Evolutionary conservation across 2,888 invertebrate genomes (phyloP).

Genomic region (Prosopocoilus inquinatus): DNA sequence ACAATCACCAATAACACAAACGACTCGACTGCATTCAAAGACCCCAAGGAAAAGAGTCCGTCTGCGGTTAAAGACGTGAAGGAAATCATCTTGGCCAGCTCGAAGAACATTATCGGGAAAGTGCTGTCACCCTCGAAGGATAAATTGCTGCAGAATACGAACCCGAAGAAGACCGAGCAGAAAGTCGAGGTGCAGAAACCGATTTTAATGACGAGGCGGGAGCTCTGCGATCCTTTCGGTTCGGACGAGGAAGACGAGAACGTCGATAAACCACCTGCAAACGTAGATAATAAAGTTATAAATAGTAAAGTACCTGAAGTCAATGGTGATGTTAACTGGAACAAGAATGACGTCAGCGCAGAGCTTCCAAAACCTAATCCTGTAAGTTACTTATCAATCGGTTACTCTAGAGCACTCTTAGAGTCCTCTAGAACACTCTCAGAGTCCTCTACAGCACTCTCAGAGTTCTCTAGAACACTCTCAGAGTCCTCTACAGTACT

Average conservation of each 20-base stretch:
- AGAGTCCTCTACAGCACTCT: too few species aligned
- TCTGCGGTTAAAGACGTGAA: conserved; percentile 68
- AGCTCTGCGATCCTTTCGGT: conserved; percentile 85
- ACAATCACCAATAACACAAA: conserved; percentile 42
- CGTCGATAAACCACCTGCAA: conserved; percentile 3
- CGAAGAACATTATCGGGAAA: conserved; percentile 70
- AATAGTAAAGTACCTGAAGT: conserved; percentile 32
- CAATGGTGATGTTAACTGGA: conserved; percentile 27
- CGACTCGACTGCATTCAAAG: conserved; percentile 19
- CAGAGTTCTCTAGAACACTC: too few species aligned
- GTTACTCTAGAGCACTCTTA: conserved; percentile 6
- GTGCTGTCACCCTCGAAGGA: conserved; percentile 75
- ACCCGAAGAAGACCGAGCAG: conserved; percentile 48
- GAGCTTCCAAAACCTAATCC: conserved; percentile 46
- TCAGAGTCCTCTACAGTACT: too few species aligned
- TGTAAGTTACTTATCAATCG: conserved; percentile 35
- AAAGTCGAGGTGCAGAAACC: conserved; percentile 37
- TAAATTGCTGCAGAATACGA: conserved; percentile 44
- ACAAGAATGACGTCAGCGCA: conserved; percentile 4
- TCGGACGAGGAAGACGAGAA: conserved; percentile 76
- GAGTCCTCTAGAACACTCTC: too few species aligned
- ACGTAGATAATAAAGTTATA: conserved; percentile 27
- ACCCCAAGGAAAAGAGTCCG: conserved; percentile 51
- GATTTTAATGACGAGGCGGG: conserved; percentile 77
- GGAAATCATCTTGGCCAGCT: conserved; percentile 67